These are phyloP conservation scores for Pelochelys cantorii DNA, from an alignment of 2,797 vertebrate genomes.

Conservation along the genomic window DNA sequence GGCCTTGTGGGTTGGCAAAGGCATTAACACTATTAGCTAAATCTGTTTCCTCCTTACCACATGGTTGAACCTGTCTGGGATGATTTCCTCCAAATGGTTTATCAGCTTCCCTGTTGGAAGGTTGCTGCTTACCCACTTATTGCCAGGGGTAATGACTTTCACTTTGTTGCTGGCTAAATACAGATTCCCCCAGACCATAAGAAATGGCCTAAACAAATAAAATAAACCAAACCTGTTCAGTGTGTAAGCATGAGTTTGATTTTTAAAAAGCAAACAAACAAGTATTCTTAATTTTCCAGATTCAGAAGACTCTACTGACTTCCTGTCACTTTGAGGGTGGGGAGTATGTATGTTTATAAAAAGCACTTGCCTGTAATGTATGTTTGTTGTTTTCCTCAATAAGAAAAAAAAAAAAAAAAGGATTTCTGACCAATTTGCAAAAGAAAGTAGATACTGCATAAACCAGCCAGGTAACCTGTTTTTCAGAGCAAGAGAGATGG, in stretches of 20 bases:
- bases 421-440: constrained; percentile 49
- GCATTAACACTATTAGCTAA: background rate
- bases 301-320: background rate
- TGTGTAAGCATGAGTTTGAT: background rate
- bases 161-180: background rate
- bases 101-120: background rate
- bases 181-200: background rate
- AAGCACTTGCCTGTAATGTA: background rate
- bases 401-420: background rate
- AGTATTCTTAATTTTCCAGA: background rate
- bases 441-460: constrained; percentile 17
- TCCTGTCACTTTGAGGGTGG: background rate
- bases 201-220: background rate
- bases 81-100: background rate
- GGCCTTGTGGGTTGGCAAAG: background rate
- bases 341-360: background rate
- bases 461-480: background rate
- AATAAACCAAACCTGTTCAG: background rate
- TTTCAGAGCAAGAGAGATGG: background rate
- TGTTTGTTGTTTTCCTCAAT: constrained; percentile 34
- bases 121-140: background rate
- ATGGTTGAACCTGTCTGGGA: background rate
- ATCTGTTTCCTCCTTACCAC: background rate
- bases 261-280: background rate
- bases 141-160: background rate